phyloP scores from a whole-genome alignment of 2,113 vertebrate genomes.

The Hippopotamus amphibius region DNA sequence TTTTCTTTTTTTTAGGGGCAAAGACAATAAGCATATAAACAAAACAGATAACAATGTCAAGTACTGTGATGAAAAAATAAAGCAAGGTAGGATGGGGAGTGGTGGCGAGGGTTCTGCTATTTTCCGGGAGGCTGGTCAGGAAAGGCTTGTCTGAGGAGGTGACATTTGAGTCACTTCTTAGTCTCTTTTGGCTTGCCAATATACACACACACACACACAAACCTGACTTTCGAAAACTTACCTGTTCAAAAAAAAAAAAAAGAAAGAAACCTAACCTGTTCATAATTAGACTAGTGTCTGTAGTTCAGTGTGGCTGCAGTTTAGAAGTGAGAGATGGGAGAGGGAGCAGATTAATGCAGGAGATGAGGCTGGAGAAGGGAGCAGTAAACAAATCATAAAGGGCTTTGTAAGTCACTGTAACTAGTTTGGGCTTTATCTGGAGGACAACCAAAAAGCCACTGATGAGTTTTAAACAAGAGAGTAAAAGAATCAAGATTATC shows the following conservation, averaged over 20 bases:
- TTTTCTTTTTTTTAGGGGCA: not conserved
- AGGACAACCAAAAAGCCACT: not conserved
- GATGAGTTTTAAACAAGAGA: not conserved
- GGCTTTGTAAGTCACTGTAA: not conserved
- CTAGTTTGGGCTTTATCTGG: not conserved
- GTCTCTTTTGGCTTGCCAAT: not conserved
- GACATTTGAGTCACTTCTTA: not conserved
- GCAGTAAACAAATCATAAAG: not conserved
- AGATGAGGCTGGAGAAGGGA: not conserved
- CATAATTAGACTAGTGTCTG: not conserved
- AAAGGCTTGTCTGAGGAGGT: not conserved
- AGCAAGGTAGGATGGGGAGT: not conserved
- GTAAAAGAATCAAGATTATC: not conserved
- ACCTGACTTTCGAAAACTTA: constrained; percentile 14
- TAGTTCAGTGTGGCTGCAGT: not conserved
- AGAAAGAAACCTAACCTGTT: not conserved
- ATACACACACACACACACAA: not conserved
- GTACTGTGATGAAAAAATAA: not conserved
- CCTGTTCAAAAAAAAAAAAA: not conserved
- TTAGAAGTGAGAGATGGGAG: not conserved
- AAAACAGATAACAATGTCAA: not conserved
- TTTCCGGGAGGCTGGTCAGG: not conserved
- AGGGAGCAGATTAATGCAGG: not conserved
- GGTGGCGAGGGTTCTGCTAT: not conserved
- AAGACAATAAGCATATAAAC: not conserved